phyloP scores from a whole-genome alignment of 2,888 invertebrate genomes.

The Imbricaverruca yamaguchii region DNA sequence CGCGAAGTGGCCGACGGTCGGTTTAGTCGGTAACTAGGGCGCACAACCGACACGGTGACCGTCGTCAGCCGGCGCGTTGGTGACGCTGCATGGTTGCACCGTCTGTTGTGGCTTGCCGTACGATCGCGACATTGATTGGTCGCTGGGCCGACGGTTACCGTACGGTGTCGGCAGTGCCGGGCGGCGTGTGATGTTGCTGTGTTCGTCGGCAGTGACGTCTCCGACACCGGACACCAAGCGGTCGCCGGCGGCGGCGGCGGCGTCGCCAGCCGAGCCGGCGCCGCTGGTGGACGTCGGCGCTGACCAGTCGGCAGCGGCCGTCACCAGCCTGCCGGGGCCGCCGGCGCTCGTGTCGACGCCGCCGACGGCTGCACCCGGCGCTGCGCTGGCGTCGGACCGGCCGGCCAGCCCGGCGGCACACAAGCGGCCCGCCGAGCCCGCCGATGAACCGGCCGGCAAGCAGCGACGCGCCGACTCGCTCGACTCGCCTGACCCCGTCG shows the following conservation, averaged over 20 bases:
- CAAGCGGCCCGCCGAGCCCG: not conserved
- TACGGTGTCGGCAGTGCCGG: too few relatives aligned
- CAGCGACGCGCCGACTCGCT: not conserved
- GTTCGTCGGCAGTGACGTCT: not conserved
- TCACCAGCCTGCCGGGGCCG: not conserved
- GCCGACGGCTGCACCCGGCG: not conserved
- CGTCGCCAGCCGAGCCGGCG: not conserved
- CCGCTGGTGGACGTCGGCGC: too few relatives aligned
- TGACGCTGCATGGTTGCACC: too few relatives aligned
- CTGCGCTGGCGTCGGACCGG: not conserved
- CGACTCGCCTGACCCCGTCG: not conserved
- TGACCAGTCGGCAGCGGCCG: too few relatives aligned
- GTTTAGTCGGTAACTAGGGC: too few relatives aligned
- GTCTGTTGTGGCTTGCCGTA: too few relatives aligned
- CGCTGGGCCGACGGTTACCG: too few relatives aligned
- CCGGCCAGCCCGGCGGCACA: not conserved
- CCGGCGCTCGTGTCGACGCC: not conserved
- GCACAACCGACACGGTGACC: too few relatives aligned
- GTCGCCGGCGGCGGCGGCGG: not conserved
- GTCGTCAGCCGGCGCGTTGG: too few relatives aligned
- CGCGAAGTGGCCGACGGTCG: too few relatives aligned
- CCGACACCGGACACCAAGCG: not conserved
- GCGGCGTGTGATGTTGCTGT: too few relatives aligned
- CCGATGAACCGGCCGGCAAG: not conserved
- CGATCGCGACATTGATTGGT: too few relatives aligned